phyloP scores from a whole-genome alignment of 2,797 vertebrate genomes.

The Eospalax fontanierii region DNA sequence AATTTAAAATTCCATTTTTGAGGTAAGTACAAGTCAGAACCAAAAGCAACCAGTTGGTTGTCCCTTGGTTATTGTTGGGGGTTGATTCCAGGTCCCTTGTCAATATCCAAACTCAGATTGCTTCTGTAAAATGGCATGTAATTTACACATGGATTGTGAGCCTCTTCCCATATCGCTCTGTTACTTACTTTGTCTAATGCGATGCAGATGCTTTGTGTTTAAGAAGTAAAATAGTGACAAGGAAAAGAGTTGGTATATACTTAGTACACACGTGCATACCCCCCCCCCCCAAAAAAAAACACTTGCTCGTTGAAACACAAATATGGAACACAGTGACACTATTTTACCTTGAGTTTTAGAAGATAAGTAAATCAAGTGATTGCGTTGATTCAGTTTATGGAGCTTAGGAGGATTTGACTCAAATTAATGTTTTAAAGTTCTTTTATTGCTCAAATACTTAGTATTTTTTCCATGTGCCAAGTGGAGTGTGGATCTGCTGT shows the following conservation, averaged over 20 bases:
- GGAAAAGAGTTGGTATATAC: not conserved
- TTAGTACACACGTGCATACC: not conserved
- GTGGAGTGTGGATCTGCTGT: not conserved
- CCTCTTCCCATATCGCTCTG: not conserved
- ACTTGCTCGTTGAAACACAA: not conserved
- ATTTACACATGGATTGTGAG: not conserved
- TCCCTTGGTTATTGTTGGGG: not conserved
- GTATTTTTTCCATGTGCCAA: not conserved
- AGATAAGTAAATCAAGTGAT: constrained; percentile 10
- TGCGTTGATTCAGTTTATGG: constrained; percentile 24
- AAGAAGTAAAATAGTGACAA: not conserved
- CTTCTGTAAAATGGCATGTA: not conserved
- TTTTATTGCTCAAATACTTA: not conserved
- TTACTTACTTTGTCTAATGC: not conserved
- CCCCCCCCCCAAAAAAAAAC: not conserved
- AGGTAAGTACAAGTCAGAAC: constrained; percentile 32
- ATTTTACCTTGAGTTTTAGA: constrained; percentile 34
- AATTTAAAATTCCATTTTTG: constrained; percentile 44
- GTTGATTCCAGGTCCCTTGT: not conserved
- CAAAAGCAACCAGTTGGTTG: not conserved
- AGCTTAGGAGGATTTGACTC: constrained; percentile 30
- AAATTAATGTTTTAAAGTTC: not conserved
- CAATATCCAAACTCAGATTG: not conserved
- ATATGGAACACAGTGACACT: not conserved
- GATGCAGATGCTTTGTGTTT: not conserved